Evolutionary conservation across 2,113 vertebrate species (phyloP).

Genomic region (Climacteris rufus): DNA sequence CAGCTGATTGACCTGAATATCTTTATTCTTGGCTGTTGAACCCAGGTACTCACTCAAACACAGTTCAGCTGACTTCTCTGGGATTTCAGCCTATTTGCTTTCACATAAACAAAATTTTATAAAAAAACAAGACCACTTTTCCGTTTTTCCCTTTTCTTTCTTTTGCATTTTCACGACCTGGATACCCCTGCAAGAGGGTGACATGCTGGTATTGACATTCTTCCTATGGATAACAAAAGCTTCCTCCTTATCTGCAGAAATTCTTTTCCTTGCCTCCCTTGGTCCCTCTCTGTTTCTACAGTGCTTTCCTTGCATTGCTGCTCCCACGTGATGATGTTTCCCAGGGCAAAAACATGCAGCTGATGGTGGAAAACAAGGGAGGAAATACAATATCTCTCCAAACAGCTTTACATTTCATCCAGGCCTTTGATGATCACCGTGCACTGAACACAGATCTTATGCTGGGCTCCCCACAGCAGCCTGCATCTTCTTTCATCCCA

Average conservation of each 20-base stretch:
- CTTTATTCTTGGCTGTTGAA: neutral
- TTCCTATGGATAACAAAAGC: neutral
- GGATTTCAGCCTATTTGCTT: neutral
- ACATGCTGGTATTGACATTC: neutral
- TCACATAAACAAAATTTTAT: neutral
- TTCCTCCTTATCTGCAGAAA: neutral
- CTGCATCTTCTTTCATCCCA: neutral
- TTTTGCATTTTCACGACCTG: neutral
- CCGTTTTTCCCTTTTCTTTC: neutral
- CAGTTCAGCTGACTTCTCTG: neutral
- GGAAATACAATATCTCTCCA: neutral
- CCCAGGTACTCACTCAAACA: neutral
- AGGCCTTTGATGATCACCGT: neutral
- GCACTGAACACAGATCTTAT: neutral
- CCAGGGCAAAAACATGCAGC: neutral
- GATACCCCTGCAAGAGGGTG: neutral
- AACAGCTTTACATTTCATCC: neutral
- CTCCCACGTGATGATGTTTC: neutral
- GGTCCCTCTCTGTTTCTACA: neutral
- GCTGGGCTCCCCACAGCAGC: neutral
- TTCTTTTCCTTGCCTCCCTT: neutral
- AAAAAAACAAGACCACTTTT: neutral
- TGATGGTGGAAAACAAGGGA: neutral
- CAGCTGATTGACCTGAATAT: slow-evolving; percentile 18
- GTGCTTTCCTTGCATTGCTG: neutral